Evolutionary conservation across 2,113 vertebrate genomes (phyloP).

Genomic region (Prunella himalayana): DNA sequence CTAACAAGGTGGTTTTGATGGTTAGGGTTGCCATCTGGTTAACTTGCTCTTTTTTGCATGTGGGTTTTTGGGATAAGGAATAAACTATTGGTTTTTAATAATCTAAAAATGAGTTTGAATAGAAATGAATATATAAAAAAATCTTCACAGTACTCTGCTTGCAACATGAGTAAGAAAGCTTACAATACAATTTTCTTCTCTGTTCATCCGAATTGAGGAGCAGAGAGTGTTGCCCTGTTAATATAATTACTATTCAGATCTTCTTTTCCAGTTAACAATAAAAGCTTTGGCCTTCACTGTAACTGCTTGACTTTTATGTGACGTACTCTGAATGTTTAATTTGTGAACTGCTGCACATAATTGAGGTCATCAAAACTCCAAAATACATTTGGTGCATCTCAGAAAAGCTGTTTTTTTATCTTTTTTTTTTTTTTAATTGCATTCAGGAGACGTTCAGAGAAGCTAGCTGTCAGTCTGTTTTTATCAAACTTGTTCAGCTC

Average conservation of each 20-base stretch:
- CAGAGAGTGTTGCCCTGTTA: background rate
- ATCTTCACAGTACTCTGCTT: background rate
- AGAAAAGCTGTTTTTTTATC: background rate
- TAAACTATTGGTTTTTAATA: background rate
- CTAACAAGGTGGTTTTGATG: background rate
- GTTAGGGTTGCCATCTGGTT: background rate
- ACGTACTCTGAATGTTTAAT: background rate
- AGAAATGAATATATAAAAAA: background rate
- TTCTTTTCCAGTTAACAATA: background rate
- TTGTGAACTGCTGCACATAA: background rate
- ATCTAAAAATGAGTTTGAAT: background rate
- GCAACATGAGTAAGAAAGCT: background rate
- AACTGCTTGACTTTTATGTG: background rate
- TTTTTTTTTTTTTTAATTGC: background rate
- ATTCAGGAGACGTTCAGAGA: background rate
- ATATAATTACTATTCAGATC: background rate
- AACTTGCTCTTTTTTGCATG: background rate
- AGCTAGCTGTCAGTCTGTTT: background rate
- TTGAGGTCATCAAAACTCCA: background rate
- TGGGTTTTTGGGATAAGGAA: fast-evolving
- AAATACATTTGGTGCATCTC: background rate
- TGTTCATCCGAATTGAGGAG: background rate
- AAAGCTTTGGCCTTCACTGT: background rate
- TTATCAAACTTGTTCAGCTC: slow-evolving; percentile 21
- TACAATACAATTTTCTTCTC: background rate